Base-by-base conservation (phyloP, 2,888 invertebrate species). In the Limnephilus lunatus region DNA sequence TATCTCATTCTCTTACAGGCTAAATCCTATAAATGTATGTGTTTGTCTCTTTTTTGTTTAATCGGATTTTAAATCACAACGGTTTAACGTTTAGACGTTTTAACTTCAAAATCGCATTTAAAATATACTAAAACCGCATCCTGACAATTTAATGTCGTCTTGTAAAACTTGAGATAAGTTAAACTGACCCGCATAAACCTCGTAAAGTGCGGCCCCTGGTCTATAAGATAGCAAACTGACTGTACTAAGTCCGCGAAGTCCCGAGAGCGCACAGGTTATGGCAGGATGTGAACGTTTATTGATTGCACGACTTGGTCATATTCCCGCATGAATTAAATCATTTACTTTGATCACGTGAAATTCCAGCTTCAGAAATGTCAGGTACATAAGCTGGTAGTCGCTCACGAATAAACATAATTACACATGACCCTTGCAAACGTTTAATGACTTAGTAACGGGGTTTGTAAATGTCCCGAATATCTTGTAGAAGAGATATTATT, bases 271-370 rank as follows among this genome's bases (percentile, higher is more conserved):
- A 68, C n/a, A n/a, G 68, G 35, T 83, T 25, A 39, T 35, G 32
- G 83, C 35, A 35, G 32, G 83, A 35, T 35, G 35, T 32, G 25
- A 39, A 35, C 83, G 32, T 83, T 32, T 83, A 83, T 83, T 83
- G 83, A 83, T 83, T 15, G 32, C 83, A 25, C 31, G 83, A 35
- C 83, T 83, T 35, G 25, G 0, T 83, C 32, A 83, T 83, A 83
- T 19, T 83, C 32, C 83, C 32, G 83, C 31, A 83, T 68, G 35
- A 83, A 83, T 83, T 83, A 83, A 83, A 83, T 83, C 35, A 83
- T 19, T 83, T 83, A 25, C 19, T 83, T 83, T 83, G 35, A 68
- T 68, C 68, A n/a, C 68, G 25, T 68, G 68, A 25, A 68, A 68
- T 68, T n/a, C n/a, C 68, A 68, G 68, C 68, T 25, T 68, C 7